Evolutionary conservation across 1,140 invertebrate species (phyloP).

Genomic region (Euschistus heros): DNA sequence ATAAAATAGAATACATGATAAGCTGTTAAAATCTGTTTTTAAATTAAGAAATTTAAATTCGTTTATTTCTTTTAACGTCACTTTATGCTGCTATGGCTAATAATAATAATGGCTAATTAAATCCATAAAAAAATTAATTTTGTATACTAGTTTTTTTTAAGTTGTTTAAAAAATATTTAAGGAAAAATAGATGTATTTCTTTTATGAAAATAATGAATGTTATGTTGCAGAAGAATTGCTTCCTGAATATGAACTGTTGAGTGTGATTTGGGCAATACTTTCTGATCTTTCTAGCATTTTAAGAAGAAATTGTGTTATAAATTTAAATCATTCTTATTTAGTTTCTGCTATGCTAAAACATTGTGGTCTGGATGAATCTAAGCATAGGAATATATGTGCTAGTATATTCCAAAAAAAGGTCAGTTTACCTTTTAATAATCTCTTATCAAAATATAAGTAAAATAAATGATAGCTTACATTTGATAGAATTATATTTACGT

Average conservation of each 20-base stretch:
- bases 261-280: constrained; percentile 63
- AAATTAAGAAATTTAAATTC: too few relatives aligned
- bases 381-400: constrained; percentile 52
- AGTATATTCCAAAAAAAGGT: constrained; percentile 50
- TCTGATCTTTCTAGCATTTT: constrained; percentile 54
- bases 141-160: too few relatives aligned
- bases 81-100: too few relatives aligned
- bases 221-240: constrained; percentile 49
- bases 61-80: too few relatives aligned
- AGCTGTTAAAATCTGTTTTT: too few relatives aligned
- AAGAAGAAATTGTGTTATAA: constrained; percentile 58
- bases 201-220: constrained; percentile 19
- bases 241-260: constrained; percentile 77
- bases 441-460: background rate
- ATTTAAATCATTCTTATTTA: constrained; percentile 73
- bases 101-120: too few relatives aligned
- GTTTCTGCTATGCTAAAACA: constrained; percentile 66
- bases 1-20: too few relatives aligned
- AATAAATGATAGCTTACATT: too few relatives aligned
- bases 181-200: too few relatives aligned
- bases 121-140: too few relatives aligned
- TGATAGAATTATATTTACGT: too few relatives aligned
- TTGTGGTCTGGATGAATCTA: constrained; percentile 64
- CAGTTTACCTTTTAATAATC: constrained; percentile 29
- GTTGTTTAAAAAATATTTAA: too few relatives aligned